phyloP scores from a whole-genome alignment of 1,140 invertebrate genomes.

The Anastrepha ludens region DNA sequence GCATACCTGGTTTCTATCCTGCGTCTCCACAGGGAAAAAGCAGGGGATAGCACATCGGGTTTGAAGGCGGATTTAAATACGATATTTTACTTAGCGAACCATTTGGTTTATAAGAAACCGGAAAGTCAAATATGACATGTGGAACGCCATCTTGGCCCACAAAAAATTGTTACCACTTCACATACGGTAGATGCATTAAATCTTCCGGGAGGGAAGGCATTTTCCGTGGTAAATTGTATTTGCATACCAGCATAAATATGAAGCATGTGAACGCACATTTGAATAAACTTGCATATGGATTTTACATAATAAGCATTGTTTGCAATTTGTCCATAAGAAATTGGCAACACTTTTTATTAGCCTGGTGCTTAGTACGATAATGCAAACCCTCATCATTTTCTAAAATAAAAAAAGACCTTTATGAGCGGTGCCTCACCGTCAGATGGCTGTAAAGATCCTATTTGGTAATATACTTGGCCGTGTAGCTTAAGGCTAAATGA shows the following conservation, averaged over 20 bases:
- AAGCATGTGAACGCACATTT: neutral
- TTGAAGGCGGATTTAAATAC: too few relatives aligned
- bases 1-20: too few relatives aligned
- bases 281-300: neutral
- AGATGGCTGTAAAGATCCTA: neutral
- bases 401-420: neutral
- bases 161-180: neutral
- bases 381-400: too few relatives aligned
- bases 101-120: too few relatives aligned
- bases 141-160: too few relatives aligned
- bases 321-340: too few relatives aligned
- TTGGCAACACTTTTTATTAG: neutral
- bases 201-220: neutral
- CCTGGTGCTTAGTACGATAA: too few relatives aligned
- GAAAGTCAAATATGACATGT: slow-evolving; percentile 57
- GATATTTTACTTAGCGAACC: too few relatives aligned
- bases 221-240: neutral
- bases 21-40: too few relatives aligned
- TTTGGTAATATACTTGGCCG: neutral
- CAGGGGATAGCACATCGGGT: too few relatives aligned
- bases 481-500: neutral
- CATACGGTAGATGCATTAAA: neutral
- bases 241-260: neutral
- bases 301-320: neutral
- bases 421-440: neutral